Percentiles rank a stretch among this genome's conserved stretches.
Conservation (phyloP, 2,113 vertebrate genomes). For the Canis aureus region DNA sequence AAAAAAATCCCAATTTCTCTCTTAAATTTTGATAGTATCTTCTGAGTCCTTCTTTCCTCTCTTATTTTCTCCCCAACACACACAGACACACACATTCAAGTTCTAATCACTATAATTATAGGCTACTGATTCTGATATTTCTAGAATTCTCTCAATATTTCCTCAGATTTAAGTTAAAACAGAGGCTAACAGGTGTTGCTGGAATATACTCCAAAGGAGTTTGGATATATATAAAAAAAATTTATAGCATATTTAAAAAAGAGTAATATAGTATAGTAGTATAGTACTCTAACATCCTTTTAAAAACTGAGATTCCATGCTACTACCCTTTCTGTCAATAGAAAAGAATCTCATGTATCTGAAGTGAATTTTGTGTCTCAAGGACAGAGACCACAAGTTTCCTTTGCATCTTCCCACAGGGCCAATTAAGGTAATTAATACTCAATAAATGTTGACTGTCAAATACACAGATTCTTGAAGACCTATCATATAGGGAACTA, state of each 20-base stretch:
- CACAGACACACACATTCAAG: background rate
- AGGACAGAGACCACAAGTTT: background rate
- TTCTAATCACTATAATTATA: constrained; percentile 7
- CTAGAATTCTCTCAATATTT: background rate
- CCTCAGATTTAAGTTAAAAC: background rate
- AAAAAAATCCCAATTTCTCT: background rate
- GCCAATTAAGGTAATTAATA: background rate
- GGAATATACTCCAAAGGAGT: background rate
- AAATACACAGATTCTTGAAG: background rate
- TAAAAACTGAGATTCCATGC: background rate
- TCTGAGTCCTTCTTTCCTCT: background rate
- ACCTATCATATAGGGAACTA: background rate
- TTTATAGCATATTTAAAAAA: background rate
- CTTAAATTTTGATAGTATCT: background rate
- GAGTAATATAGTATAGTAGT: too few species aligned
- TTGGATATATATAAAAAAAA: background rate
- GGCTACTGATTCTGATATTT: background rate
- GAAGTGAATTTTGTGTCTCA: background rate
- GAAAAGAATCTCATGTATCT: background rate
- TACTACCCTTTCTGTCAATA: background rate
- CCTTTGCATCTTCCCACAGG: background rate
- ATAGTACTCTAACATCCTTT: background rate
- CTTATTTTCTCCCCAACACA: background rate
- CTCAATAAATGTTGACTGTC: background rate
- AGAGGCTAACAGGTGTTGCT: background rate